Conservation (phyloP, 2,888 invertebrate genomes). For the Byasa hedistus region DNA sequence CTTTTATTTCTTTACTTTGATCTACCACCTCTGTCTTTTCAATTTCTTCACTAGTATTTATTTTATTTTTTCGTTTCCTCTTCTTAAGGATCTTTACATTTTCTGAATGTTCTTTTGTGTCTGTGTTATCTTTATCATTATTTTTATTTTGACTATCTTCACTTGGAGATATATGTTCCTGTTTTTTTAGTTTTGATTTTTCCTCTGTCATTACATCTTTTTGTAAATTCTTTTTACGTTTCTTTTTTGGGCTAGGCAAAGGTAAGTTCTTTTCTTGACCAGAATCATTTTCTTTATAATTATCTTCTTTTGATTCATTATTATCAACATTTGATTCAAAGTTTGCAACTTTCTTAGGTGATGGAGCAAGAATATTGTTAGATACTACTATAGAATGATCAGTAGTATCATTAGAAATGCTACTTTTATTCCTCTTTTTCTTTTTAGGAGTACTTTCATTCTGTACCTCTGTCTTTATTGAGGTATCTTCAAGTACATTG, state of each 20-base stretch:
- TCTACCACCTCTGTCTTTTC: constrained; percentile 18
- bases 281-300: constrained; percentile 7
- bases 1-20: constrained; percentile 36
- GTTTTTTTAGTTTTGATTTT: neutral
- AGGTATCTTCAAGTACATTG: neutral
- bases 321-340: neutral
- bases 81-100: constrained; percentile 1
- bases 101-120: neutral
- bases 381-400: neutral
- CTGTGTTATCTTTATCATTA: constrained; percentile 1
- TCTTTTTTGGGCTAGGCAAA: constrained; percentile 5
- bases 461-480: constrained; percentile 33
- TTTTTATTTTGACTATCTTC: constrained; percentile 1
- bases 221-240: neutral
- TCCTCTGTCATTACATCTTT: neutral
- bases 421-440: constrained; percentile 39
- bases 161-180: neutral
- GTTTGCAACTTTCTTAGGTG: constrained; percentile 35
- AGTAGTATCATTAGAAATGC: neutral
- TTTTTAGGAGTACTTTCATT: constrained; percentile 52
- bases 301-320: constrained; percentile 5
- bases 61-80: constrained; percentile 16
- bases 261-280: neutral
- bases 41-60: constrained; percentile 27
- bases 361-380: neutral